A percentile compares a stretch with the other conserved stretches of the same genome.
These are phyloP conservation scores for Dorcus parallelipipedus DNA, from an alignment of 2,888 invertebrate species.

Conservation along the genomic window DNA sequence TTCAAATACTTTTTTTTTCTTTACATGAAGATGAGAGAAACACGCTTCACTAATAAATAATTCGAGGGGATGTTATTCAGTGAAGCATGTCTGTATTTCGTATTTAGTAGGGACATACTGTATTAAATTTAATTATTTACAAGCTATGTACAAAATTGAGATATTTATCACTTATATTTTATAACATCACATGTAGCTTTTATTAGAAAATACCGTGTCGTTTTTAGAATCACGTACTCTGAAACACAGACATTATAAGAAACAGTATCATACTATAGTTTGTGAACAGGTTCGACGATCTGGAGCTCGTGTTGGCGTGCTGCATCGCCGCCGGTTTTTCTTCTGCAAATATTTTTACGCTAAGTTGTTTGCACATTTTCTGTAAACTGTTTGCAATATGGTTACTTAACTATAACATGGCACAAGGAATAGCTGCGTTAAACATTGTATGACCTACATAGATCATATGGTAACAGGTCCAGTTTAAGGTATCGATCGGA, in stretches of 20 bases:
- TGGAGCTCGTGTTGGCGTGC: constrained; percentile 57
- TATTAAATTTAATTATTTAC: background rate
- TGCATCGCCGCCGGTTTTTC: constrained; percentile 74
- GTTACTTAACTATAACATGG: no score
- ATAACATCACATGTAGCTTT: constrained; percentile 2
- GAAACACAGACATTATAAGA: background rate
- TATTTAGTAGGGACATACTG: background rate
- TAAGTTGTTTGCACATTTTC: background rate
- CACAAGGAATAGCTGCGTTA: no score
- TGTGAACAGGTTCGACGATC: constrained; percentile 6
- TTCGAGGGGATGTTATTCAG: no score
- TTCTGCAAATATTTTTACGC: constrained; percentile 51
- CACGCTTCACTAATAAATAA: no score
- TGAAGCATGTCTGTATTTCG: no score
- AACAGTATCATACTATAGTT: background rate
- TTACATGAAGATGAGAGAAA: background rate
- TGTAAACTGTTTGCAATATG: no score
- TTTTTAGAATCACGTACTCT: constrained; percentile 2
- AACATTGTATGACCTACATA: no score
- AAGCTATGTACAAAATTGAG: background rate
- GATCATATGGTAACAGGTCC: no score
- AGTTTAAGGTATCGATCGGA: no score
- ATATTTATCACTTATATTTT: background rate
- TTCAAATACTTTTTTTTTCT: background rate
- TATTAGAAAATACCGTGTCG: background rate